Percentiles rank a stretch among this genome's conserved stretches.
Evolutionary conservation across 2,888 invertebrate species (phyloP).

Genomic region (Acleris cristana): DNA sequence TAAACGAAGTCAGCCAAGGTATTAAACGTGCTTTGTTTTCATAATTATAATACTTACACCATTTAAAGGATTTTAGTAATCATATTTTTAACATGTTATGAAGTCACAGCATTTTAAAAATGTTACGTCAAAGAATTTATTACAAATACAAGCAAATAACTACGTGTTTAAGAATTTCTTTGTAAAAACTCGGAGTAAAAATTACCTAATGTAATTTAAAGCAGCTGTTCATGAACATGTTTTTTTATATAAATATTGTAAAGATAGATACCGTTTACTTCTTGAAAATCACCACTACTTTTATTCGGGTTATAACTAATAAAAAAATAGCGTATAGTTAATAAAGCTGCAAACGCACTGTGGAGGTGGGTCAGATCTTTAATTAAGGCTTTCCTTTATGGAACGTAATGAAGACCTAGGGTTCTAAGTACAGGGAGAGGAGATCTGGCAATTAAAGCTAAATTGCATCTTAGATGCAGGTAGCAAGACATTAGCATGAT

Average conservation of each 20-base stretch:
- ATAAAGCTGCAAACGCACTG: slow-evolving; percentile 1
- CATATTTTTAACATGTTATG: not conserved
- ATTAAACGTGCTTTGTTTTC: no score
- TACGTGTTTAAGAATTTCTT: slow-evolving; percentile 11
- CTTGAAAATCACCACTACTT: no score
- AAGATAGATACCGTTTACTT: no score
- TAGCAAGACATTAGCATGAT: slow-evolving; percentile 4
- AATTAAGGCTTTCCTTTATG: slow-evolving; percentile 40
- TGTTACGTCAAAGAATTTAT: not conserved
- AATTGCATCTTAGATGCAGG: slow-evolving; percentile 16
- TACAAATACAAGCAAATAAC: not conserved
- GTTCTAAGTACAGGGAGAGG: slow-evolving; percentile 27
- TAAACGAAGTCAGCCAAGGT: no score
- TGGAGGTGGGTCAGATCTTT: slow-evolving; percentile 22
- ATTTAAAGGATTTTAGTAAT: not conserved
- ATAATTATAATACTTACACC: no score
- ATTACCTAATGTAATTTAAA: not conserved
- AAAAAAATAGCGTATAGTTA: not conserved
- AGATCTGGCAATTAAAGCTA: slow-evolving; percentile 17
- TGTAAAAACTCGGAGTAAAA: not conserved
- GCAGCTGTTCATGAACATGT: not conserved
- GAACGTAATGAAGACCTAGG: slow-evolving; percentile 37
- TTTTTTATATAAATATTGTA: no score
- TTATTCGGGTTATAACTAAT: no score
- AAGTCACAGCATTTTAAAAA: not conserved